Evolutionary conservation across 1,140 invertebrate species (phyloP).

Genomic region (Bombus haemorrhoidalis): DNA sequence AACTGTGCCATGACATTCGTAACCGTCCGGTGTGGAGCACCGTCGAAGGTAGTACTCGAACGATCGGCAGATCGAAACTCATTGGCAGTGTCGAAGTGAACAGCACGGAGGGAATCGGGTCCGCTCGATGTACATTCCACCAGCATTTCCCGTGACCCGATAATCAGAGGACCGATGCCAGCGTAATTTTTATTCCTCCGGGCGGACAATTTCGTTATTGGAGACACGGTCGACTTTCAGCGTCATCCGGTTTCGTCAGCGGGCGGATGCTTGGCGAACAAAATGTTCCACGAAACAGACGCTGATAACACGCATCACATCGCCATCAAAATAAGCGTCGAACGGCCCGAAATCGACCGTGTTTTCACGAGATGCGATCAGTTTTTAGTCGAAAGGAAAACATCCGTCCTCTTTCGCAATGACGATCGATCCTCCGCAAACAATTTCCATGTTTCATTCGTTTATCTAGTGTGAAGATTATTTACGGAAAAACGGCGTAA

Average conservation of each 20-base stretch:
- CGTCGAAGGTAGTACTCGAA: background rate
- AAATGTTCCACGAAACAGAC: conserved; percentile 66
- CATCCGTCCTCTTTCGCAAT: no score
- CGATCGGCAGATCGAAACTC: background rate
- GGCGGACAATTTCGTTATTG: conserved; percentile 37
- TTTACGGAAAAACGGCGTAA: background rate
- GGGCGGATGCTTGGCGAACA: conserved; percentile 62
- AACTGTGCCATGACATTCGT: background rate
- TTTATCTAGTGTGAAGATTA: background rate
- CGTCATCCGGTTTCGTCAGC: conserved; percentile 69
- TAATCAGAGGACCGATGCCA: conserved; percentile 8
- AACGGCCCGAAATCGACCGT: no score
- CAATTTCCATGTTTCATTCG: background rate
- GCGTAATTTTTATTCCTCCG: conserved; percentile 40
- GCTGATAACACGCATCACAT: conserved; percentile 47
- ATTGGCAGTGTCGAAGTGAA: conserved; percentile 28
- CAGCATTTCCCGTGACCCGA: conserved; percentile 15
- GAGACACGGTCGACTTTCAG: conserved; percentile 59
- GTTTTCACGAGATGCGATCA: no score
- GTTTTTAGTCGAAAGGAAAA: no score
- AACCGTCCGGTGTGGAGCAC: background rate
- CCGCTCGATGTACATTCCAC: background rate
- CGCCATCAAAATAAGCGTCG: conserved; percentile 5
- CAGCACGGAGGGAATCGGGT: conserved; percentile 1
- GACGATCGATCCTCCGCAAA: no score